Base-by-base conservation (phyloP, 2,888 invertebrate genomes). In the Uropetala carovei region DNA sequence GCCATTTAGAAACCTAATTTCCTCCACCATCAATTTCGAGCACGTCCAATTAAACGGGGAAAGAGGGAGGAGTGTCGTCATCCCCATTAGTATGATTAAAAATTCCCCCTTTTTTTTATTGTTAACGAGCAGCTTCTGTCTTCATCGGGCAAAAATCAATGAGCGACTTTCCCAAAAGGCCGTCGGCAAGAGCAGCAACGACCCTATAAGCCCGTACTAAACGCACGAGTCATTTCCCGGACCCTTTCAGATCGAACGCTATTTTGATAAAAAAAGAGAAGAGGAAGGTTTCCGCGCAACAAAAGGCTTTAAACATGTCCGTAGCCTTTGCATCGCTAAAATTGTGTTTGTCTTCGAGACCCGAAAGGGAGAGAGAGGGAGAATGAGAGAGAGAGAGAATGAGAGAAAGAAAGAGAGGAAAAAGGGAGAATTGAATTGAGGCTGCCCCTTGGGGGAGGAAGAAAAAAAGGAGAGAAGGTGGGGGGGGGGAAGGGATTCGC, bases 321-420 rank as follows among this genome's bases (percentile, higher is more conserved):
- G n/a, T 43, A 43, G 89, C 89, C 64, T 68, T 89, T 64, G 89
- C 89, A 89, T 89, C 89, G 89, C 64, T 64, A 89, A 89, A 89
- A 89, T 89, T 89, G 89, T 89, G 64, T 89, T 68, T 89, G 89
- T 64, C 89, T 89, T 89, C 89, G 89, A 30, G 86, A 86, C 86
- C 16, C 22, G 89, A 89, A 43, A 30, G 43, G 64, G n/a, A n/a
- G n/a, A n/a, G n/a, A n/a, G n/a, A 89, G 60, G 64, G 16, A 18
- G 64, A 64, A 64, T n/a, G n/a, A 18, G n/a, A 8, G 64, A 16
- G 86, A 86, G 22, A 57, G 85, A 89, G 18, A 64, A 89, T 89
- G 64, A 43, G 83, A 56, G 43, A 83, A n/a, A 56, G 56, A 60
- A 89, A 43, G 56, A 64, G 43, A 14, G 5, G n/a, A 30, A 64